Conservation (phyloP, 2,113 vertebrate species). For the Narcine bancroftii region DNA sequence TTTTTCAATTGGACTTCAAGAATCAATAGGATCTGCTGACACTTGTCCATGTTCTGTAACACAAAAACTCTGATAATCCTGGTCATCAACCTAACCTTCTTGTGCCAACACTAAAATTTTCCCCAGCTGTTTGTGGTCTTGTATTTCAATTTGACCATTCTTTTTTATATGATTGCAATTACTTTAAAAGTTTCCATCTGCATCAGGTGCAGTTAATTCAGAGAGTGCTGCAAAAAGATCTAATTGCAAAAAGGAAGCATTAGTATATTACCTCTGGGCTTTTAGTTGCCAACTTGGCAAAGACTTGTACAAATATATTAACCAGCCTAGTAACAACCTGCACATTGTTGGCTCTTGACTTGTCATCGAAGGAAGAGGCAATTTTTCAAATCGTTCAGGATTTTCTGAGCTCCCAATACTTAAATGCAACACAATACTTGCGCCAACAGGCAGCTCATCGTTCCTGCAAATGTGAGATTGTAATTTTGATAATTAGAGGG, state of each 20-base stretch:
- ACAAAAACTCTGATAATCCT: neutral
- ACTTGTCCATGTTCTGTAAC: neutral
- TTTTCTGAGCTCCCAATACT: neutral
- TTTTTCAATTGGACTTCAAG: neutral
- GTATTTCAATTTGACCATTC: slow-evolving; percentile 1
- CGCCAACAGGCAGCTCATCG: neutral
- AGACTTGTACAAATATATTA: neutral
- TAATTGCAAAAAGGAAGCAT: slow-evolving; percentile 22
- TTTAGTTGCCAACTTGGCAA: slow-evolving; percentile 23
- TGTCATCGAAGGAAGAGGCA: neutral
- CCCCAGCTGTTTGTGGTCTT: slow-evolving; percentile 26
- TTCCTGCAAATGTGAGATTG: neutral
- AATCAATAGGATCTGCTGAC: neutral
- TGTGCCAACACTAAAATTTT: neutral
- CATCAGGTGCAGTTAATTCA: slow-evolving; percentile 27
- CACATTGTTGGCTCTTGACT: neutral
- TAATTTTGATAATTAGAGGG: neutral
- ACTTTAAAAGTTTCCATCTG: slow-evolving; percentile 30
- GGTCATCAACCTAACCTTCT: neutral
- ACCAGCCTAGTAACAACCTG: neutral
- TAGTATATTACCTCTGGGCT: slow-evolving; percentile 18
- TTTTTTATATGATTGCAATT: slow-evolving; percentile 28
- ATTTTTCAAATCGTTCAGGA: neutral
- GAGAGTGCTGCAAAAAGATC: neutral
- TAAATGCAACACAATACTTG: neutral